Percentiles rank a stretch among this genome's conserved stretches.
phyloP scores from a whole-genome alignment of 1,140 invertebrate species.

The Holotrichia oblita region DNA sequence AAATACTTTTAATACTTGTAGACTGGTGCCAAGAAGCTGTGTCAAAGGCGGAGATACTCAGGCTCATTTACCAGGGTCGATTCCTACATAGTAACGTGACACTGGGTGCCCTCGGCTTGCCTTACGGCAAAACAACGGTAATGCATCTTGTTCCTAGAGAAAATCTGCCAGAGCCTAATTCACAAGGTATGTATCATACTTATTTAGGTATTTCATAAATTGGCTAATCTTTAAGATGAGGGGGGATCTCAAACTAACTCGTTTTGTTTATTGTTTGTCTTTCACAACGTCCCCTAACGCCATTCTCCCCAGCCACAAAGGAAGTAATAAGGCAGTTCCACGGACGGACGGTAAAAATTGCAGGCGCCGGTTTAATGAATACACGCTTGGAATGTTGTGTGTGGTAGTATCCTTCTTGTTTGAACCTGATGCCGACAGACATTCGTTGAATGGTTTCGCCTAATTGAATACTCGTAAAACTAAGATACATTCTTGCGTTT shows the following conservation, averaged over 20 bases:
- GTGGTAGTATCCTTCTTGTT: slow-evolving; percentile 30
- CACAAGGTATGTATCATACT: slow-evolving; percentile 78
- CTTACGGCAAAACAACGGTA: slow-evolving; percentile 96
- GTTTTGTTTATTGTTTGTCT: too few species aligned
- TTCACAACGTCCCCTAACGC: not conserved
- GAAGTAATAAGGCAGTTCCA: slow-evolving; percentile 39
- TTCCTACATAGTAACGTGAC: slow-evolving; percentile 99
- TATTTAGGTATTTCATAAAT: too few species aligned
- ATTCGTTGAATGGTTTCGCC: not conserved
- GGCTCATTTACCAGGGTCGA: slow-evolving; percentile 98
- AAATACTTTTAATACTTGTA: slow-evolving; percentile 59
- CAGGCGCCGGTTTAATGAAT: slow-evolving; percentile 36
- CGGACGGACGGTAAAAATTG: slow-evolving; percentile 22
- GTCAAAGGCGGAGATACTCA: slow-evolving; percentile 94
- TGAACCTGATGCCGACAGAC: slow-evolving; percentile 12
- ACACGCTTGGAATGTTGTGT: slow-evolving; percentile 20
- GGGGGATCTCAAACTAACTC: too few species aligned
- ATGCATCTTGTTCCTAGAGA: slow-evolving; percentile 99
- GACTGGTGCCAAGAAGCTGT: slow-evolving; percentile 97
- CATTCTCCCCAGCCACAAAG: not conserved
- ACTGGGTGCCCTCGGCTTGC: slow-evolving; percentile 94
- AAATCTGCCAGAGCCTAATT: slow-evolving; percentile 98
- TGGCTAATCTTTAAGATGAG: too few species aligned
- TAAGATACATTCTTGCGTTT: not conserved
- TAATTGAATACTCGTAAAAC: slow-evolving; percentile 24